These are phyloP conservation scores for Pocillopora damicornis DNA, from an alignment of 64 coral and sea anemone genomes.

Conservation along the genomic window DNA sequence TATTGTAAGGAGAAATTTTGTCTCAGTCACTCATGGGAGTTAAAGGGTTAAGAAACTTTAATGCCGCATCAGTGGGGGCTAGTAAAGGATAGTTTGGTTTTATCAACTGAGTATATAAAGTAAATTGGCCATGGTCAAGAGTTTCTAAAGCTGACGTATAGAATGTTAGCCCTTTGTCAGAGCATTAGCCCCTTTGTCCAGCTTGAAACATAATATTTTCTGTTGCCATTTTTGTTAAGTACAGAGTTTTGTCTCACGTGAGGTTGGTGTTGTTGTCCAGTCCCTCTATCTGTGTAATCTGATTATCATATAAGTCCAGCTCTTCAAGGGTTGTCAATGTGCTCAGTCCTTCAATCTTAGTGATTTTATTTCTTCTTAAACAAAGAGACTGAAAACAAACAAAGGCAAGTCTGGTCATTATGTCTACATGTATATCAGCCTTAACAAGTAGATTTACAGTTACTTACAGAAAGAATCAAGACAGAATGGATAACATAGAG, in stretches of 20 bases:
- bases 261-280: constrained; percentile 53
- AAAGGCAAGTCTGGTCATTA: background rate
- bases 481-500: no score
- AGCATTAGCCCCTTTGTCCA: background rate
- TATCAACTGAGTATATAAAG: no score
- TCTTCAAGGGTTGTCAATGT: constrained; percentile 75
- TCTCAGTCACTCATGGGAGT: no score
- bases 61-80: no score
- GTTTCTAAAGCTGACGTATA: no score
- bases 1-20: no score
- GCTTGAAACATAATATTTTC: background rate
- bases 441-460: no score
- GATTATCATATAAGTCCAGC: constrained; percentile 96
- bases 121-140: no score
- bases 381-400: constrained; percentile 61
- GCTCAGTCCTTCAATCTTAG: constrained; percentile 82
- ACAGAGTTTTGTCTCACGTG: constrained; percentile 41
- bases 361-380: constrained; percentile 76
- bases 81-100: no score
- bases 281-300: constrained; percentile 77
- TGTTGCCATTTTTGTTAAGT: background rate
- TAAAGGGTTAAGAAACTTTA: no score
- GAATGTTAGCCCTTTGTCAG: no score
- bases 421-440: background rate
- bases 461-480: no score